Evolutionary conservation across 2,113 vertebrate genomes (phyloP).

Genomic region (Marmota flaviventris): DNA sequence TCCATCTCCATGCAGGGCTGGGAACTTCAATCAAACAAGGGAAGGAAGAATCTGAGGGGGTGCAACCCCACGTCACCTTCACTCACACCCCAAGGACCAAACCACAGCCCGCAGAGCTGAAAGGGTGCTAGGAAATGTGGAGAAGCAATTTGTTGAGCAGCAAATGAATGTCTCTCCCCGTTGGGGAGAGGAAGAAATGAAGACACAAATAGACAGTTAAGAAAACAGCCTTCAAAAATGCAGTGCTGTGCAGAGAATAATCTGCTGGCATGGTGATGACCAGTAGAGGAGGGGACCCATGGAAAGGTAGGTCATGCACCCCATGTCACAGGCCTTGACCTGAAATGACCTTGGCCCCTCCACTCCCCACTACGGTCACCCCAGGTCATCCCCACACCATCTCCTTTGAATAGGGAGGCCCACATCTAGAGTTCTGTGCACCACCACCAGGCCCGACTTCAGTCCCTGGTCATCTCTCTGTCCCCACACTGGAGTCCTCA

Average conservation of each 20-base stretch:
- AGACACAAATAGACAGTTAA: background rate
- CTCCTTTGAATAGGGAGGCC: background rate
- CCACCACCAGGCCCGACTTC: background rate
- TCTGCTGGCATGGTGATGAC: too few species aligned
- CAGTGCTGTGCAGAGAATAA: background rate
- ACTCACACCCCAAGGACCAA: background rate
- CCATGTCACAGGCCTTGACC: background rate
- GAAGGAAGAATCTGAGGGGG: background rate
- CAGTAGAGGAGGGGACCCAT: background rate
- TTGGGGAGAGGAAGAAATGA: background rate
- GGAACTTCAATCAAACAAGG: background rate
- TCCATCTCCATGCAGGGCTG: background rate
- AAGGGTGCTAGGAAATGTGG: background rate
- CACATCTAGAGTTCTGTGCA: too few species aligned
- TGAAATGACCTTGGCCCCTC: too few species aligned
- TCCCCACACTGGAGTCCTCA: background rate
- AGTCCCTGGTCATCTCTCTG: background rate
- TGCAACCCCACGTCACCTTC: fast-evolving
- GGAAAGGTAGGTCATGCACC: background rate
- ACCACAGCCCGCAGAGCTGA: background rate
- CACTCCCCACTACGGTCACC: background rate
- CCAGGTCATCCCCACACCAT: background rate
- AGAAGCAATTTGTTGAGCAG: background rate
- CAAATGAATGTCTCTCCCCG: background rate
- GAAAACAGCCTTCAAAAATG: too few species aligned